These are phyloP conservation scores for Poliocrania exsul DNA, from an alignment of 2,797 vertebrate genomes.

Conservation along the genomic window DNA sequence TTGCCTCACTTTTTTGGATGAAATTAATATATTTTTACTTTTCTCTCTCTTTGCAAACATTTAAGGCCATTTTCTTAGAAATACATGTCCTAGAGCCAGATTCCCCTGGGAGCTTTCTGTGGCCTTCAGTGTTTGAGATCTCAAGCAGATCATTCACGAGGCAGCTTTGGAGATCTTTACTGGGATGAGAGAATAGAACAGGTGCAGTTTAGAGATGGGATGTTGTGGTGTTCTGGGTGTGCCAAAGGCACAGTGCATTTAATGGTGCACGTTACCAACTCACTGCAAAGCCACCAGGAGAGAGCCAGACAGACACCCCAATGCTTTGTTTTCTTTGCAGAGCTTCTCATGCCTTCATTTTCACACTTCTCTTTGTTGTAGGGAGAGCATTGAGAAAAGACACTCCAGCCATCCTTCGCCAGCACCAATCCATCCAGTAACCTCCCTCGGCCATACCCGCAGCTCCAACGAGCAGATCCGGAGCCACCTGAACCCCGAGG, in stretches of 20 bases:
- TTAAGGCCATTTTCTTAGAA: neutral
- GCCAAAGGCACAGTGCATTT: neutral
- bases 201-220: neutral
- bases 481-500: slow-evolving; percentile 87
- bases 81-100: neutral
- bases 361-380: slow-evolving; percentile 57
- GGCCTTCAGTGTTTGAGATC: neutral
- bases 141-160: neutral
- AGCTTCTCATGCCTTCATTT: slow-evolving; percentile 12
- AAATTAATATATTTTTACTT: neutral
- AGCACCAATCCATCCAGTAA: slow-evolving; percentile 84
- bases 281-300: neutral
- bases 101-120: neutral
- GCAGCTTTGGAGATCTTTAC: neutral
- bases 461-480: slow-evolving; percentile 85
- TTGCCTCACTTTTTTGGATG: neutral
- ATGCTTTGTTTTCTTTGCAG: neutral
- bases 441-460: slow-evolving; percentile 86
- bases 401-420: slow-evolving; percentile 92
- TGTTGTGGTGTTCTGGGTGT: neutral
- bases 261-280: neutral
- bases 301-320: neutral
- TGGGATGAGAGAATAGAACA: neutral
- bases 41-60: neutral
- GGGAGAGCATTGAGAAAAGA: slow-evolving; percentile 92